Evolutionary conservation across 2,113 vertebrate species (phyloP), one percentile per base, ranked within the genome.

Genomic region (Nannobrachium achirus): DNA sequence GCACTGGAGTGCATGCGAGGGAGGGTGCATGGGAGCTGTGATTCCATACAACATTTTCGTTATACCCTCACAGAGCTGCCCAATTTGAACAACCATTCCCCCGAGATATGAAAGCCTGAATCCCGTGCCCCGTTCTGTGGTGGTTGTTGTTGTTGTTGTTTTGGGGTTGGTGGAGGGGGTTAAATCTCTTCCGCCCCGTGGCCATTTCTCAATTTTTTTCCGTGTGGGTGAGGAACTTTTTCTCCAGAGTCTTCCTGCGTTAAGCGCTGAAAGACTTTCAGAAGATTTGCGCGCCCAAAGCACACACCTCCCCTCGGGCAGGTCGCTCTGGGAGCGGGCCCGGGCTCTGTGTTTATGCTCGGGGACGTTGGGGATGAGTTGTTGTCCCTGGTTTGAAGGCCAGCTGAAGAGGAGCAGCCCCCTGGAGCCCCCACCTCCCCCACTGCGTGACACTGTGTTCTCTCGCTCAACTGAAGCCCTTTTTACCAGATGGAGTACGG

Each of bases 341-440:
- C 77, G 73, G 55, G 78, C 75, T 73, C 55, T 51, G 81, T 71
- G 71, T 78, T 82, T 82, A 71, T 76, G 66, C 71, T 69, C 0
- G 39, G 4, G 75, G 42, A 67, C 60, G 80, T 84, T 72, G 16
- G 53, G 45, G 25, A 56, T 38, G 66, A 69, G 65, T 15, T 11
- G 19, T 45, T 55, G 45, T 72, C 64, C 63, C 33, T 0, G 65
- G 65, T 64, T 78, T 25, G 74, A 73, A 71, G 56, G 68, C 20
- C 60, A 11, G 69, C 46, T 60, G 78, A 60, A 73, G 77, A 77
- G 69, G 70, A 73, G 57, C 39, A 9, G 53, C 51, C 63, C 82
- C 49, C 78, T 40, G 73, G 75, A 50, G 73, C 66, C n/a, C 0
- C 16, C 25, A 25, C 4, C n/a, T n/a, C n/a, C 62, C 72, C 74